Evolutionary conservation across 2,888 invertebrate genomes (phyloP).

Genomic region (Dryococelus australis): DNA sequence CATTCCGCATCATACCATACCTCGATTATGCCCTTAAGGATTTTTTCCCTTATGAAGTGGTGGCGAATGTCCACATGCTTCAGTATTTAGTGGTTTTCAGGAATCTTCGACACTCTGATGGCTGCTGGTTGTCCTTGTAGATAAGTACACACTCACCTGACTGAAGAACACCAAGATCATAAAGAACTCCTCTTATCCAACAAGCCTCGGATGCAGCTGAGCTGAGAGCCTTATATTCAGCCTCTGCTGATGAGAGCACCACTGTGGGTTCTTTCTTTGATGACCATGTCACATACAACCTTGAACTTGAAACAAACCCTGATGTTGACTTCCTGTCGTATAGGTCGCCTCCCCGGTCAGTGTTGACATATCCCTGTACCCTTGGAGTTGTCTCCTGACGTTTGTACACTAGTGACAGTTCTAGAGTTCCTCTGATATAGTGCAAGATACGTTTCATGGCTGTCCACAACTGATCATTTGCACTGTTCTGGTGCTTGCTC

Average conservation of each 20-base stretch:
- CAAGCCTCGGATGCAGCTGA: background rate
- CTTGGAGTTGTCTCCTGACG: too few species aligned
- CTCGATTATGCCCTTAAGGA: too few species aligned
- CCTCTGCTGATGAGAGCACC: background rate
- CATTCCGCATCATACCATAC: too few species aligned
- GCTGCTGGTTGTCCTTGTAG: background rate
- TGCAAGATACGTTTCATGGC: background rate
- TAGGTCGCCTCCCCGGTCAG: background rate
- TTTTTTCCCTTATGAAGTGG: background rate
- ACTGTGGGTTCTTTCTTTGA: background rate
- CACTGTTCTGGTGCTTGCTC: background rate
- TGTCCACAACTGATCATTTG: background rate
- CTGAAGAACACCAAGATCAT: too few species aligned
- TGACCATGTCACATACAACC: background rate
- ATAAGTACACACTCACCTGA: background rate
- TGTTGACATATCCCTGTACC: too few species aligned
- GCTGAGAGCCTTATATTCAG: background rate
- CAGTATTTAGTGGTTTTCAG: background rate
- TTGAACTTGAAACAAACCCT: background rate
- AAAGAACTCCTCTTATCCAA: background rate
- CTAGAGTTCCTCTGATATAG: too few species aligned
- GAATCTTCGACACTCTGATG: background rate
- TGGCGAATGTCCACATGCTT: conserved; percentile 2
- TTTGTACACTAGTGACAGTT: too few species aligned
- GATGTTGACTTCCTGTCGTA: background rate